Evolutionary conservation across 1,140 invertebrate species (phyloP), one percentile per base, ranked within the genome.

Genomic region (Aphelinus certus): DNA sequence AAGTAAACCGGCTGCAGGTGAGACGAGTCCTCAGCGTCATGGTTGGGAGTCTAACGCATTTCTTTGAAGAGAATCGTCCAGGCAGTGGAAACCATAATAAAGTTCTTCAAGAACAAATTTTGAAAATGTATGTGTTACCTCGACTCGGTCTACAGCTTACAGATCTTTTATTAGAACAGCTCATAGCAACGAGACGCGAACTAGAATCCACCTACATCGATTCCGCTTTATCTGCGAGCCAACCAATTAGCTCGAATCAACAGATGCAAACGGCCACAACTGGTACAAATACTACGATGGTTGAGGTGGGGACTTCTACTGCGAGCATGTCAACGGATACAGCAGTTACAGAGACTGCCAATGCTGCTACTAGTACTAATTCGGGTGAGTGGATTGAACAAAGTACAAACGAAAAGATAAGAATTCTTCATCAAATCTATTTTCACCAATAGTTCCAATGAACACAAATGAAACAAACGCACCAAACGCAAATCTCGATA

Each of bases 111-210:
- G 80, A 83, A 55, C 83, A 84, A 68, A 83, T 84, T 26, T 49
- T 56, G 42, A 74, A 82, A 78, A 77, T 87, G 73, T 83, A 83
- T 67, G 72, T 83, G 7, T 76, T 88, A 47, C 78, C 87, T 1
- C 82, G 86, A 57, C 77, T 88, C 45, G 86, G 87, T 7, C 72
- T 87, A 47, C 81, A 87, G 79, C 68, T 88, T 63, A 87, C 85
- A 57, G 85, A 87, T 73, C 76, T 87, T 3, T 63, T 88, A 5
- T 66, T 88, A 2, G 81, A 82, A 6, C 85, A 87, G 66, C 79
- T 87, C n/a, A 78, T 82, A 3, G 73, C 77, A 49, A 84, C 82
- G 2, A 79, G 79, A 48, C 72, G 71, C 7, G 78, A 83, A 64
- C n/a, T 82, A 3, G 78, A 77, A 9, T 79, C 67, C 26, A 26